A percentile compares a stretch with the other conserved stretches of the same genome.
Conservation (phyloP, 2,113 vertebrate species). For the Dicentrarchus labrax region DNA sequence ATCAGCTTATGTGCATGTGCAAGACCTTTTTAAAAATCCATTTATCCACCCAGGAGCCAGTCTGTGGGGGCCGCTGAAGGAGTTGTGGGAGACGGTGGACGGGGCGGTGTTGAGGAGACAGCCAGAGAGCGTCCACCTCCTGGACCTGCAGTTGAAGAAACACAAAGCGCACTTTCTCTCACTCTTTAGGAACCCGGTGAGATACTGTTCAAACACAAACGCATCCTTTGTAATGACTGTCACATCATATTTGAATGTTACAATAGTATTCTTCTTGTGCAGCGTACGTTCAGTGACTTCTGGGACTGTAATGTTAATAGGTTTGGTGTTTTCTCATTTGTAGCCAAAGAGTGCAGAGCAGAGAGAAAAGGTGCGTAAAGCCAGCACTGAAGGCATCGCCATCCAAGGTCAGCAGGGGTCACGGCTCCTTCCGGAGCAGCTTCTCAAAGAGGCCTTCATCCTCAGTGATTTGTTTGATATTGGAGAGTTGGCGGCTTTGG, state of each 20-base stretch:
- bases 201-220: constrained; percentile 24
- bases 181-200: constrained; percentile 96
- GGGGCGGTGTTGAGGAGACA: constrained; percentile 92
- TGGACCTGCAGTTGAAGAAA: constrained; percentile 96
- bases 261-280: not conserved
- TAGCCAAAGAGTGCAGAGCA: constrained; percentile 97
- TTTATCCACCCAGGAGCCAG: constrained; percentile 88
- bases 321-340: not conserved
- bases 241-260: not conserved
- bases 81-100: constrained; percentile 94
- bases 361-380: constrained; percentile 95
- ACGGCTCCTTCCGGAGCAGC: constrained; percentile 93
- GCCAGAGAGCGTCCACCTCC: constrained; percentile 91
- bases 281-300: no score
- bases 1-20: not conserved
- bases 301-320: fast-evolving
- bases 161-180: constrained; percentile 95
- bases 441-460: constrained; percentile 96
- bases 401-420: constrained; percentile 97
- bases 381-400: constrained; percentile 95
- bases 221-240: not conserved
- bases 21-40: not conserved
- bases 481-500: constrained; percentile 94
- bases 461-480: constrained; percentile 97
- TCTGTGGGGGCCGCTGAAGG: constrained; percentile 97